Evolutionary conservation across 2,113 vertebrate species (phyloP), one percentile per base, ranked within the genome.

Genomic region (Desmodus rotundus): DNA sequence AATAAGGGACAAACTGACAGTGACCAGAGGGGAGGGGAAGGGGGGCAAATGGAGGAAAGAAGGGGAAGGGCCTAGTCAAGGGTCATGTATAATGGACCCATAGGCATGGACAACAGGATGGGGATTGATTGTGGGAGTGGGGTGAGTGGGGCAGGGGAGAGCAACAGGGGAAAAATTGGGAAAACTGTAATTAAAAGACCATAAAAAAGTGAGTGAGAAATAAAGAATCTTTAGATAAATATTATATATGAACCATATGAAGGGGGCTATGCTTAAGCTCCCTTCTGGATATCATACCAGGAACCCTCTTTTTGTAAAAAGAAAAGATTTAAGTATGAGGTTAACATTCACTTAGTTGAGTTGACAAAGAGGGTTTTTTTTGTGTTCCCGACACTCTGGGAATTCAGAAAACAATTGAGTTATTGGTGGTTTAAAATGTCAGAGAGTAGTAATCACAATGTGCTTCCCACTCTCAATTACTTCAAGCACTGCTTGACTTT

Each of bases 391-490:
- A 94, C 93, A 81, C 83, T 84, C 88, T 91, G 95, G 92, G 96
- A 97, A 94, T 90, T 93, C 94, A 95, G 81, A 76, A 81, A 95
- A 96, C 95, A 97, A 97, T 77, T 85, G 95, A 96, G 92, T 85
- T 95, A 85, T 70, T 56, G 91, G 89, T 61, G 65, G 90, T 85
- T 96, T 85, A 87, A 93, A 92, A 97, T 94, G 96, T 92, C 96
- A 96, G 90, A 76, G 68, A 87, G 83, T 68, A 81, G 52, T 31
- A 52, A 92, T 81, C 45, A 67, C 95, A 94, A 22, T 87, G 52
- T n/a, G 81, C 87, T 86, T 85, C 96, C 91, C 77, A 82, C 94
- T 96, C 92, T 87, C 84, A 50, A 58, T 97, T 90, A 45, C 77
- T 88, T 76, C 45, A 61, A 93, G 67, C 77, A 63, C 77, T 92